Evolutionary conservation across 2,113 vertebrate genomes (phyloP).

Genomic region (Amia ocellicauda): DNA sequence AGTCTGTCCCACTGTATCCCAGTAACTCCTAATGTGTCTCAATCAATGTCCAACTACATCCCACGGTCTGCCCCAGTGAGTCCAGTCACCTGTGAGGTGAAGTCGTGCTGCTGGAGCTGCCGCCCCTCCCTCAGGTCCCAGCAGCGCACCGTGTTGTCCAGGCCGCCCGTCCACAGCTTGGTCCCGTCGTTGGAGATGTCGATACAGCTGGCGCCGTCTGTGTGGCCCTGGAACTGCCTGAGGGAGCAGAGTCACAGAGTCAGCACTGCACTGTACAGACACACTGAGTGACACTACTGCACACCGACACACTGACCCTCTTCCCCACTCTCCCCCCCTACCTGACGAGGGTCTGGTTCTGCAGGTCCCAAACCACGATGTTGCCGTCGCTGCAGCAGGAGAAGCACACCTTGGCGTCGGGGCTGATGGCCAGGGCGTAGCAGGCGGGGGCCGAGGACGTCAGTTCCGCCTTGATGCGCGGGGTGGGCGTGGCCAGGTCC

Average conservation of each 20-base stretch:
- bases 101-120: conserved; percentile 70
- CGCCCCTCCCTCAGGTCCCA: conserved; percentile 71
- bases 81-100: conserved; percentile 62
- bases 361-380: conserved; percentile 81
- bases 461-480: conserved; percentile 79
- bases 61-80: neutral
- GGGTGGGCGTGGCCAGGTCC: conserved; percentile 75
- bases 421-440: conserved; percentile 82
- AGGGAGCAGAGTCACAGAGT: neutral
- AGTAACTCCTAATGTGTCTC: too few relatives aligned
- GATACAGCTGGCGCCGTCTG: conserved; percentile 72
- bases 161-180: conserved; percentile 71
- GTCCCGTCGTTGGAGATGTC: conserved; percentile 75
- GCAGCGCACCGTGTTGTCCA: conserved; percentile 73
- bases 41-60: too few relatives aligned
- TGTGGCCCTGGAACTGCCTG: conserved; percentile 75
- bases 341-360: conserved; percentile 78
- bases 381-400: conserved; percentile 84
- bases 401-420: conserved; percentile 84
- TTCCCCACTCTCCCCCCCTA: conserved; percentile 12
- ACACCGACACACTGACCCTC: neutral
- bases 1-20: conserved; percentile 1
- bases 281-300: conserved; percentile 43
- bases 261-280: conserved; percentile 48
- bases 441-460: conserved; percentile 78